phyloP scores from a whole-genome alignment of 2,113 vertebrate genomes.

The Emydura subglobosa region DNA sequence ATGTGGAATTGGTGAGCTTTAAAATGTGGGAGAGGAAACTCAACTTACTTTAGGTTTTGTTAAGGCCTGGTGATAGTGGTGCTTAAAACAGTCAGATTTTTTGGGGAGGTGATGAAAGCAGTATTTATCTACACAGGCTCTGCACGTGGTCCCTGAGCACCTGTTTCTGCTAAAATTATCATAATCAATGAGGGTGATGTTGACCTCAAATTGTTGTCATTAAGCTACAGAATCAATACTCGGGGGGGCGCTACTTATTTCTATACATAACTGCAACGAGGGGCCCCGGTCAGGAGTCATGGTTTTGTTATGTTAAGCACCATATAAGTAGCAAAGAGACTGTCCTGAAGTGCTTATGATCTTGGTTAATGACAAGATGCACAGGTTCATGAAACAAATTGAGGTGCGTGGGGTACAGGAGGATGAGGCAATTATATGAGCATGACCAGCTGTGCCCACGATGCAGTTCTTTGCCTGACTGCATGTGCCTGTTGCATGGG shows the following conservation, averaged over 20 bases:
- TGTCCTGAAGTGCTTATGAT: neutral
- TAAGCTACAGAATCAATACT: neutral
- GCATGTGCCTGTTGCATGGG: neutral
- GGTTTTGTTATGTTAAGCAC: neutral
- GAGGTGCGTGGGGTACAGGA: neutral
- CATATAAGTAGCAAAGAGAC: neutral
- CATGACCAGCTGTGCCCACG: neutral
- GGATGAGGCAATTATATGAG: neutral
- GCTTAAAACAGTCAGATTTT: neutral
- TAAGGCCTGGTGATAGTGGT: neutral
- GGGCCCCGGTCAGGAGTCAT: neutral
- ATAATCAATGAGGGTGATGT: neutral
- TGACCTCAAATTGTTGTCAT: neutral
- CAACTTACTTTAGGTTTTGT: neutral
- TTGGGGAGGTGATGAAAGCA: neutral
- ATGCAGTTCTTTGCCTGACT: neutral
- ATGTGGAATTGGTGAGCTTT: neutral
- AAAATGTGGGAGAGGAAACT: neutral
- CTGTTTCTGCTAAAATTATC: neutral
- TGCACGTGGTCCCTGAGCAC: neutral
- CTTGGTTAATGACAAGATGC: neutral
- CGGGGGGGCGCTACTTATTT: neutral
- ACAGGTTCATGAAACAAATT: neutral
- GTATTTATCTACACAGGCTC: neutral
- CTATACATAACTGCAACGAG: neutral